These are phyloP conservation scores for Gari tellinella DNA, from an alignment of 2,888 invertebrate genomes.

Conservation along the genomic window DNA sequence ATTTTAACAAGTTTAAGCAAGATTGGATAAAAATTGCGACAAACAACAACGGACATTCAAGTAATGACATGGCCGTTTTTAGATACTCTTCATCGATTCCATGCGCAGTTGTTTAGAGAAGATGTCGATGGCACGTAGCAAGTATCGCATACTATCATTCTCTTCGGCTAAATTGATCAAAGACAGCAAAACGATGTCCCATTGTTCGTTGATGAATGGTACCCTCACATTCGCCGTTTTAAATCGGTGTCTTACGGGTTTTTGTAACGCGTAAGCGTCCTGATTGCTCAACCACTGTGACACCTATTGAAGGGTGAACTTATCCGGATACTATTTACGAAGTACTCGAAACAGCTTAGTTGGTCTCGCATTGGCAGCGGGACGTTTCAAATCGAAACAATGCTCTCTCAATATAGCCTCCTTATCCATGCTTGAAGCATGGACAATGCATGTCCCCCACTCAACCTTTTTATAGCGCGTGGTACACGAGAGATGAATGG, in stretches of 20 bases:
- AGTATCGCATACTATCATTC: conserved; percentile 39
- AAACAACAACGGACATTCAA: no score
- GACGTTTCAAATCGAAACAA: not conserved
- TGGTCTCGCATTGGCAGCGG: conserved; percentile 30
- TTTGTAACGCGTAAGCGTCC: conserved; percentile 44
- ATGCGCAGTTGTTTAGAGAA: conserved; percentile 36
- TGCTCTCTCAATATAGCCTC: no score
- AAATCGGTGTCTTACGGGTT: conserved; percentile 21
- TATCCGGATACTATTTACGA: conserved; percentile 28
- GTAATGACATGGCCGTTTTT: no score
- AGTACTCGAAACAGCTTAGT: conserved; percentile 35
- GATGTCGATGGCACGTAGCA: conserved; percentile 40
- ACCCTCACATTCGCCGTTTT: conserved; percentile 40
- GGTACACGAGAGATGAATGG: no score
- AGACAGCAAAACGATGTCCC: conserved; percentile 34
- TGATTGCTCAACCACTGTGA: no score
- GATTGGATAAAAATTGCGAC: no score
- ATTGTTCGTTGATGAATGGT: conserved; percentile 30
- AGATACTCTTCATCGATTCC: conserved; percentile 22
- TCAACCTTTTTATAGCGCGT: no score
- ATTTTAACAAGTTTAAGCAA: no score
- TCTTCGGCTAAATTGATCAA: conserved; percentile 26
- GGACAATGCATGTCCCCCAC: no score
- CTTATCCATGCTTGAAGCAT: no score
- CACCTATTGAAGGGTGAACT: conserved; percentile 25